Conservation (phyloP, 2,797 vertebrate species). For the Characodon lateralis region DNA sequence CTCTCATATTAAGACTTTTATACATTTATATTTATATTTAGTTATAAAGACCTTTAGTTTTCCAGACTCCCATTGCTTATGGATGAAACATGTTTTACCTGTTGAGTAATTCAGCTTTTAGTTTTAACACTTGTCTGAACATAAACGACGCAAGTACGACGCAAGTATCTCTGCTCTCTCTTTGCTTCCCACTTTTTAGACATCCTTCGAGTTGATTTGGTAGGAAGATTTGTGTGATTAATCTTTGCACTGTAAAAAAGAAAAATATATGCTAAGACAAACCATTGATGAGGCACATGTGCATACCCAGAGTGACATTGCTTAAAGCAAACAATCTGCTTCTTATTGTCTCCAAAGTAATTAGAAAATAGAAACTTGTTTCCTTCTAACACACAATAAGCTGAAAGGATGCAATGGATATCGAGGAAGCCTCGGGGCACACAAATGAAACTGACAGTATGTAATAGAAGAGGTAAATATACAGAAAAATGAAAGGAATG, state of each 20-base stretch:
- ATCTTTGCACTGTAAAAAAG: slow-evolving; percentile 34
- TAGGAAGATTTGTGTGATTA: slow-evolving; percentile 47
- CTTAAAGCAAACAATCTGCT: slow-evolving; percentile 53
- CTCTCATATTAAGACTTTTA: not conserved
- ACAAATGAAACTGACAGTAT: not conserved
- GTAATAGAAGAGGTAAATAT: not conserved
- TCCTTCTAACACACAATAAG: slow-evolving; percentile 16
- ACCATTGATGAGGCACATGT: slow-evolving; percentile 30
- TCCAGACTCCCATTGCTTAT: not conserved
- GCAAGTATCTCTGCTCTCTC: slow-evolving; percentile 29
- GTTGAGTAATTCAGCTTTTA: slow-evolving; percentile 4
- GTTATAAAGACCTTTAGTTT: not conserved
- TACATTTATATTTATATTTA: too few species aligned
- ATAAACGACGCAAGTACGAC: slow-evolving; percentile 2
- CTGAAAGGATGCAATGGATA: not conserved
- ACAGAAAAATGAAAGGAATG: not conserved
- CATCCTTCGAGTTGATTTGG: slow-evolving; percentile 50
- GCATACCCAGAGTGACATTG: slow-evolving; percentile 35
- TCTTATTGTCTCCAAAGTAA: slow-evolving; percentile 22
- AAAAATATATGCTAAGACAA: slow-evolving; percentile 26
- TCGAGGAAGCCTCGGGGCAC: not conserved
- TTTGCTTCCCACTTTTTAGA: slow-evolving; percentile 16
- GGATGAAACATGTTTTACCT: slow-evolving; percentile 17
- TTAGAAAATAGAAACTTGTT: slow-evolving; percentile 26
- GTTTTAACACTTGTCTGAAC: slow-evolving; percentile 18